Evolutionary conservation across 2,113 vertebrate genomes (phyloP), one percentile per base, ranked within the genome.

Genomic region (Charadrius vociferus): DNA sequence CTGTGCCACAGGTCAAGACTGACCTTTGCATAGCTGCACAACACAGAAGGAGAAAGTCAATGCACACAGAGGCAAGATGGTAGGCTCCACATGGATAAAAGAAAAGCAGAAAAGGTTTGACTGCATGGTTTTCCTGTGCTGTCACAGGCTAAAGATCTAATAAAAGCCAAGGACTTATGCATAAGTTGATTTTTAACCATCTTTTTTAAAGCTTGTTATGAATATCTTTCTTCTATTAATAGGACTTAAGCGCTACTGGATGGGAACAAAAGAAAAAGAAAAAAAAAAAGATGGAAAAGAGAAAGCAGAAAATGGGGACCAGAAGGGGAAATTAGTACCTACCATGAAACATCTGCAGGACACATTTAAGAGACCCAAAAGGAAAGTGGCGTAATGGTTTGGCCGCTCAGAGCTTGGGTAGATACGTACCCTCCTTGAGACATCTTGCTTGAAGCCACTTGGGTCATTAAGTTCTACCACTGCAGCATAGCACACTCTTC

Each of bases 341-440:
- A 62, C 18, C 29, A 27, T 6, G 20, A 39, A 90, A 63, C 12
- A 7, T 5, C 24, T 55, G 20, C 27, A 37, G 39, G 66, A 39
- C n/a, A 45, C 20, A 39, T 47, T 50, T 43, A 62, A 47, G 74
- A 52, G 15, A 50, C 17, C 8, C 14, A 32, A 37, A 62, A 8
- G 36, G 24, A 34, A 50, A 56, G 24, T 1, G 3, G 56, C 7
- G 36, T 50, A 30, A 26, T 15, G 13, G 12, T 58, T 50, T 65
- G 49, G 50, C 12, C 2, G 2, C 36, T 62, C 36, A 29, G 70
- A 70, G 26, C 36, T 50, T 32, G 63, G 27, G 49, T 15, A 58
- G 37, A 13, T 30, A 26, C 1, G 0, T 7, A 37, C 7, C 36
- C 56, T 22, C 41, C 41, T 37, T 1, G 0, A 22, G 56, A 63